These are phyloP conservation scores for Schizothorax lantsangensis DNA, from an alignment of 2,797 vertebrate species.

Conservation along the genomic window DNA sequence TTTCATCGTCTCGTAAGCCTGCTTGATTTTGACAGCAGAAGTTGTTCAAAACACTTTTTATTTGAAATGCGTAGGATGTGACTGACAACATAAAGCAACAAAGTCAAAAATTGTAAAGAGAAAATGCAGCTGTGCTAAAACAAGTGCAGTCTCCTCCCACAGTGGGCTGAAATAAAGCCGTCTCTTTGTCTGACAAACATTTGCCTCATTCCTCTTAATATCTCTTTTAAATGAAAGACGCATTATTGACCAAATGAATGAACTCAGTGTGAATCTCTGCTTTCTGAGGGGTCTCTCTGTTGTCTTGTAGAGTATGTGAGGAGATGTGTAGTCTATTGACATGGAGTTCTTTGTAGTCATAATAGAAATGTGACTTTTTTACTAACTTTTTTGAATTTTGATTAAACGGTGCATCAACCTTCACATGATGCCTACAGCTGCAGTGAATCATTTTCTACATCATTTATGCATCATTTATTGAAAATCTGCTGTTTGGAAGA, in stretches of 20 bases:
- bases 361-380: not conserved
- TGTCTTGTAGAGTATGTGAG: conserved; percentile 37
- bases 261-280: conserved; percentile 72
- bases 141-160: conserved; percentile 35
- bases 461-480: conserved; percentile 1
- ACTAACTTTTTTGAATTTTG: conserved; percentile 22
- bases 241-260: conserved; percentile 67
- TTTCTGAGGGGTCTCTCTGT: conserved; percentile 63
- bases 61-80: not conserved
- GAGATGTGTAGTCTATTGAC: conserved; percentile 43
- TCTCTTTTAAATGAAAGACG: conserved; percentile 64
- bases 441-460: conserved; percentile 34
- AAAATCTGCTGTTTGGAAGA: conserved; percentile 41
- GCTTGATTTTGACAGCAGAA: conserved; percentile 5
- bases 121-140: conserved; percentile 52
- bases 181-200: conserved; percentile 71
- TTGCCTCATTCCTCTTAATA: conserved; percentile 59
- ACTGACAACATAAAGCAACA: conserved; percentile 1
- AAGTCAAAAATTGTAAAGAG: not conserved
- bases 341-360: not conserved
- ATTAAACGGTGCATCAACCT: not conserved
- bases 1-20: not conserved
- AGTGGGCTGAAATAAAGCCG: conserved; percentile 65
- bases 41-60: not conserved
- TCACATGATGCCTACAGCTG: conserved; percentile 11